phyloP scores from a whole-genome alignment of 2,113 vertebrate genomes.

The Oreochromis aureus region DNA sequence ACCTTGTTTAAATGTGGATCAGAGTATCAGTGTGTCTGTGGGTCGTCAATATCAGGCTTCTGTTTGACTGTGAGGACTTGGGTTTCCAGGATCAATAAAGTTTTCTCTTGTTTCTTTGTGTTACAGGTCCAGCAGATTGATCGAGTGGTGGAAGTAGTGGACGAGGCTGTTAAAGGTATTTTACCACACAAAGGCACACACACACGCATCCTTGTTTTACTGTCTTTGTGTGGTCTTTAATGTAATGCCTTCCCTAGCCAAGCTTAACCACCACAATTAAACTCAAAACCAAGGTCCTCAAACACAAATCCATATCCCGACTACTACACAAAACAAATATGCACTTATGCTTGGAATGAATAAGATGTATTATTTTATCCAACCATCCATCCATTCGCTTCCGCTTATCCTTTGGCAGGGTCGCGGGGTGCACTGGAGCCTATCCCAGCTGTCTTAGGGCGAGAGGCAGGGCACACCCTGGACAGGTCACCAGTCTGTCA shows the following conservation, averaged over 20 bases:
- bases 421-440: accelerated
- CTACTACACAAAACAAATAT: neutral
- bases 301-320: neutral
- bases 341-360: neutral
- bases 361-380: neutral
- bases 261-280: neutral
- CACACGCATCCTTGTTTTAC: neutral
- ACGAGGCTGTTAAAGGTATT: slow-evolving; percentile 71
- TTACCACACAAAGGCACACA: neutral
- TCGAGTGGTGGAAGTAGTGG: slow-evolving; percentile 70
- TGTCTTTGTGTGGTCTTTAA: neutral
- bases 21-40: slow-evolving; percentile 1
- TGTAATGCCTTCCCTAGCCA: neutral
- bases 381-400: neutral
- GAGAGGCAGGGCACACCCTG: neutral
- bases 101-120: slow-evolving; percentile 27
- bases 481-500: accelerated
- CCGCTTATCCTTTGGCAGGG: neutral
- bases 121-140: slow-evolving; percentile 71
- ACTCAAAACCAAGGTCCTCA: neutral
- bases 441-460: neutral
- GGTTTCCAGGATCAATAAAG: slow-evolving; percentile 33
- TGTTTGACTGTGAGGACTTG: slow-evolving; percentile 25
- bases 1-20: slow-evolving; percentile 17
- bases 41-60: slow-evolving; percentile 24